These are phyloP conservation scores for Nephrotoma flavescens DNA, from an alignment of 2,888 invertebrate species.

Conservation along the genomic window DNA sequence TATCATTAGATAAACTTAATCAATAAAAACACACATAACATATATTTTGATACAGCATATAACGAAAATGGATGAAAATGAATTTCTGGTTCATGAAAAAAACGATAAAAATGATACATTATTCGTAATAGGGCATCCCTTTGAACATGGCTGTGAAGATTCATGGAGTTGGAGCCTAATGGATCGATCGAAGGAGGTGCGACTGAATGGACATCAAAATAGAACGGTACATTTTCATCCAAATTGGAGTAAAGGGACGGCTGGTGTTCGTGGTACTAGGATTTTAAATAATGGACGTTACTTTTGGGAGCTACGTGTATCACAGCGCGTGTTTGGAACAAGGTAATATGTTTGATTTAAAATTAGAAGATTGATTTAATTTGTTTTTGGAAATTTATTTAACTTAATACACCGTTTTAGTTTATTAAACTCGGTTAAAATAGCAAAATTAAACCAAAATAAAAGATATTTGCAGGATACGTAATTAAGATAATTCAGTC, in stretches of 20 bases:
- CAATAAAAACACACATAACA: background rate
- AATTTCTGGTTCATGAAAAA: background rate
- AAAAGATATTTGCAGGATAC: too few species aligned
- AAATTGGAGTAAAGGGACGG: slow-evolving; percentile 61
- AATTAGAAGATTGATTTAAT: background rate
- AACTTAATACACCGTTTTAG: too few species aligned
- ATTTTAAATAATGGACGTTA: slow-evolving; percentile 46
- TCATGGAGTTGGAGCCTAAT: slow-evolving; percentile 52
- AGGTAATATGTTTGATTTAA: slow-evolving; percentile 15
- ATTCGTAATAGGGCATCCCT: slow-evolving; percentile 14
- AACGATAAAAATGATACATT: background rate
- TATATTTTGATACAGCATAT: background rate
- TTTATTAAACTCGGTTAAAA: too few species aligned
- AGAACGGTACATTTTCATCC: slow-evolving; percentile 57
- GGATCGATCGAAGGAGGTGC: slow-evolving; percentile 40
- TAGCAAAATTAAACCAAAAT: too few species aligned
- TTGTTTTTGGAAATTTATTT: too few species aligned
- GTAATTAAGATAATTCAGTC: too few species aligned
- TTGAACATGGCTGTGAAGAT: slow-evolving; percentile 41
- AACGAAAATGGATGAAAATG: background rate
- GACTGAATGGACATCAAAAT: slow-evolving; percentile 38
- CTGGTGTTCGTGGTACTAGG: slow-evolving; percentile 50
- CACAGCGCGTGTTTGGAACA: slow-evolving; percentile 53
- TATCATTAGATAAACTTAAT: background rate
- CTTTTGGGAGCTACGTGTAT: slow-evolving; percentile 51